A percentile compares a stretch with the other conserved stretches of the same genome.
Conservation (phyloP, 2,113 vertebrate genomes). For the Orientallactaga bullata region DNA sequence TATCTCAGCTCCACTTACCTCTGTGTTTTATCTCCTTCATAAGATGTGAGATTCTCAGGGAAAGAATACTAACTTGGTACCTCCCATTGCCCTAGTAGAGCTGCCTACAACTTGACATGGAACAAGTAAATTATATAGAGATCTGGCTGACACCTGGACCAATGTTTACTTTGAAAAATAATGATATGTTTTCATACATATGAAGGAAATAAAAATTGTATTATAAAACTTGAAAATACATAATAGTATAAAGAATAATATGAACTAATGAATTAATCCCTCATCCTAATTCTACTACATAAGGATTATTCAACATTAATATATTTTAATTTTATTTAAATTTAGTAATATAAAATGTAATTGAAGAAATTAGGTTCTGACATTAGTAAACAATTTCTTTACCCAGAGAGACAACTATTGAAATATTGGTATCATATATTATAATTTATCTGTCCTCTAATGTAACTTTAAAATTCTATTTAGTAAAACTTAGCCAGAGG, state of each 20-base stretch:
- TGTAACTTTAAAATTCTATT: background rate
- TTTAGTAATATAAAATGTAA: conserved; percentile 31
- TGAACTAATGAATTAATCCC: background rate
- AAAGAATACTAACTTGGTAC: background rate
- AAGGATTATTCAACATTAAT: background rate
- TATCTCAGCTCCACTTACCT: conserved; percentile 24
- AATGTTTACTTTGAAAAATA: background rate
- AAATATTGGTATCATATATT: background rate
- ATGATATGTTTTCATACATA: background rate
- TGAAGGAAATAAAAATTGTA: background rate
- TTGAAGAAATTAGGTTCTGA: background rate
- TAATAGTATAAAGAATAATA: conserved; percentile 19
- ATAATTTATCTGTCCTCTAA: background rate
- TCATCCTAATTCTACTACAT: background rate
- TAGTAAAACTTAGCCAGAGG: conserved; percentile 1
- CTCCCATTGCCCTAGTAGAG: background rate
- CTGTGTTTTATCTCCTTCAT: background rate
- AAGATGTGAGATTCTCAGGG: background rate
- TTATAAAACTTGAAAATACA: conserved; percentile 9
- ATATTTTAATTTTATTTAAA: conserved; percentile 51
- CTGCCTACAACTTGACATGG: background rate
- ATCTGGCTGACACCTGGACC: background rate
- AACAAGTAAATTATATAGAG: background rate
- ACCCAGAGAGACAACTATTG: background rate
- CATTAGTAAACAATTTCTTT: background rate